Percentiles rank a stretch among this genome's conserved stretches.
Conservation (phyloP, 1,140 invertebrate species). For the Drosophila littoralis region DNA sequence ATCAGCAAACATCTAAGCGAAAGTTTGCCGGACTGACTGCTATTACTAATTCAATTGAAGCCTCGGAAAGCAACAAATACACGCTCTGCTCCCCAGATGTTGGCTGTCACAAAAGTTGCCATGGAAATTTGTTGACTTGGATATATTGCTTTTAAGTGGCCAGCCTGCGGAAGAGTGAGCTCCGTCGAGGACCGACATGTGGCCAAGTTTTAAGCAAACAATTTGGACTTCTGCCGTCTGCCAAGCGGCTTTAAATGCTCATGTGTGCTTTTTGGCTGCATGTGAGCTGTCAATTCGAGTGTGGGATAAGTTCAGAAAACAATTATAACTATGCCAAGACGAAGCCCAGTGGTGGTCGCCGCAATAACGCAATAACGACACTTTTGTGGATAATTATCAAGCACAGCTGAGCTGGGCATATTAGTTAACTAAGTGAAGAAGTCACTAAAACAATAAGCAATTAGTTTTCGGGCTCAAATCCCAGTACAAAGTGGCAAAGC, state of each 20-base stretch:
- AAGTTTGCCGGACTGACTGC: slow-evolving; percentile 22
- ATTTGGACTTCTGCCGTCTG: slow-evolving; percentile 3
- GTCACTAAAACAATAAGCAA: neutral
- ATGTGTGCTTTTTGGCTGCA: neutral
- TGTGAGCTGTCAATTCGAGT: too few relatives aligned
- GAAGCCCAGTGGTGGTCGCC: neutral
- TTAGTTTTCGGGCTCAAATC: too few relatives aligned
- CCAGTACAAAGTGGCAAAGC: too few relatives aligned
- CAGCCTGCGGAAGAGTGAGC: slow-evolving; percentile 6
- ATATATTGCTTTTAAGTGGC: slow-evolving; percentile 34
- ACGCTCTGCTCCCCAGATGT: neutral
- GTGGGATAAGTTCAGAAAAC: neutral
- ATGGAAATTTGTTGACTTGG: slow-evolving; percentile 33
- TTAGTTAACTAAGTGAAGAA: neutral
- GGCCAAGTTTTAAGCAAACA: slow-evolving; percentile 19
- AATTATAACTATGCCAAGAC: neutral
- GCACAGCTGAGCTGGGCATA: neutral
- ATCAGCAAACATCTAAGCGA: slow-evolving; percentile 43
- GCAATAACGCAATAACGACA: neutral
- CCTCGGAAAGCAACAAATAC: neutral
- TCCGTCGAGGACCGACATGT: neutral
- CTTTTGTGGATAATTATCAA: neutral
- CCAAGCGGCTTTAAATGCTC: slow-evolving; percentile 2
- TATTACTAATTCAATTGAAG: slow-evolving; percentile 43
- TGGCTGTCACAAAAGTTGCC: slow-evolving; percentile 42